Evolutionary conservation across 2,888 invertebrate species (phyloP).

Genomic region (Rugalucina vietnamica): DNA sequence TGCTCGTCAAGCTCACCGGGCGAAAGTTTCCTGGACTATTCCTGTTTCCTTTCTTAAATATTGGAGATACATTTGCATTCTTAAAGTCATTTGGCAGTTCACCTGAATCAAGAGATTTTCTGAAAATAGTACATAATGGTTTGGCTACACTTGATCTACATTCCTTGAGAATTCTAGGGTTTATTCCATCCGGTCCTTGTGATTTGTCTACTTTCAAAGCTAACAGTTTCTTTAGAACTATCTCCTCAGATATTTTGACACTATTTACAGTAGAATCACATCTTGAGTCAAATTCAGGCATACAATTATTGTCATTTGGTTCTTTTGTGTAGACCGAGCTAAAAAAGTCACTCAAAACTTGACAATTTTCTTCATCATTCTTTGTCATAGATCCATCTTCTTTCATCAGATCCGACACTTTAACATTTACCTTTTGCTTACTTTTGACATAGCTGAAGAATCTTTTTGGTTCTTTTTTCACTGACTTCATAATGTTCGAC

Average conservation of each 20-base stretch:
- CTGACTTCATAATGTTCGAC: background rate
- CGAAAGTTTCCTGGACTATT: background rate
- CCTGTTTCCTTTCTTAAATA: background rate
- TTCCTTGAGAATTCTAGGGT: background rate
- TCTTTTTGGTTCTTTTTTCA: background rate
- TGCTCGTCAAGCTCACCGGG: background rate
- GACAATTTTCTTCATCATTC: background rate
- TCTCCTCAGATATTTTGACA: background rate
- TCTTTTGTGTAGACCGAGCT: background rate
- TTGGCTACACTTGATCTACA: background rate
- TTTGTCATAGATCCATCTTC: background rate
- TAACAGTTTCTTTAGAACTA: background rate
- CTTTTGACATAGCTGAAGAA: background rate
- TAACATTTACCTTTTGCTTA: background rate
- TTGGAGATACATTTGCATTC: background rate
- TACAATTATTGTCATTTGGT: background rate
- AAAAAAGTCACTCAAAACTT: conserved; percentile 1
- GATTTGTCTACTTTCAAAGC: background rate
- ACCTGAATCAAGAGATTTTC: background rate
- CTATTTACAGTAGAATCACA: background rate
- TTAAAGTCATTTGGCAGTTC: background rate
- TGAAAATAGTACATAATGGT: background rate
- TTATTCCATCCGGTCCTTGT: background rate
- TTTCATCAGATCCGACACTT: background rate
- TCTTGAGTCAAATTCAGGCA: background rate